Base-by-base conservation (phyloP, 2,888 invertebrate genomes). In the Adelphocoris suturalis region DNA sequence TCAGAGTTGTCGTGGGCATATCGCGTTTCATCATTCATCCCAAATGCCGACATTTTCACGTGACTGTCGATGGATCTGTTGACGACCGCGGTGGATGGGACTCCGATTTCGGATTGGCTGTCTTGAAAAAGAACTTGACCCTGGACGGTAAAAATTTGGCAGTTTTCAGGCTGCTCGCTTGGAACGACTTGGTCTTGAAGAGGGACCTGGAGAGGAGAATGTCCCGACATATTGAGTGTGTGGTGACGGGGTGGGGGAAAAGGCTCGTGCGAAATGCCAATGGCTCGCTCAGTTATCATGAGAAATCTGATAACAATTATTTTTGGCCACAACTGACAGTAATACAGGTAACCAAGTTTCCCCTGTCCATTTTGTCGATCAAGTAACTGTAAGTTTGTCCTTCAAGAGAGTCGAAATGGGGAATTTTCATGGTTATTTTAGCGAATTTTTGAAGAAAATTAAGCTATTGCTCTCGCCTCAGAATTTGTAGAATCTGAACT, bases 61-160 rank as follows among this genome's bases (percentile, higher is more conserved):
- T 55, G 52, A n/a, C n/a, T 0, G 48, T 27, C 16, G 48, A 7
- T 0, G n/a, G n/a, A n/a, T n/a, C 37, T 7, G 37, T 4, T 4
- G 55, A 78, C 0, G 88, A 76, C 1, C 37, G 27, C 0, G 88
- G 88, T 28, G 88, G 88, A 0, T 88, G 88, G 88, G 80, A 88
- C 57, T 76, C 3, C 46, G 88, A 88, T 37, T 78, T 61, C 28
- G 88, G 61, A 27, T 27, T 78, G 13, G 61, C 78, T 37, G 27
- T 28, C 19, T 27, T 88, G 52, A 55, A 23, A 13, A 28, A 19
- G 23, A 55, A 48, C n/a, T 19, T 88, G n/a, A 57, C 27, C n/a
- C 23, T 88, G 1, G 80, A 88, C 46, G 80, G 86, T 7, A 55
- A 27, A n/a, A 23, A 27, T 13, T 5, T 88, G 7, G 76, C 52